phyloP scores from a whole-genome alignment of 2,888 invertebrate genomes.

The Eugnorisma glareosa region DNA sequence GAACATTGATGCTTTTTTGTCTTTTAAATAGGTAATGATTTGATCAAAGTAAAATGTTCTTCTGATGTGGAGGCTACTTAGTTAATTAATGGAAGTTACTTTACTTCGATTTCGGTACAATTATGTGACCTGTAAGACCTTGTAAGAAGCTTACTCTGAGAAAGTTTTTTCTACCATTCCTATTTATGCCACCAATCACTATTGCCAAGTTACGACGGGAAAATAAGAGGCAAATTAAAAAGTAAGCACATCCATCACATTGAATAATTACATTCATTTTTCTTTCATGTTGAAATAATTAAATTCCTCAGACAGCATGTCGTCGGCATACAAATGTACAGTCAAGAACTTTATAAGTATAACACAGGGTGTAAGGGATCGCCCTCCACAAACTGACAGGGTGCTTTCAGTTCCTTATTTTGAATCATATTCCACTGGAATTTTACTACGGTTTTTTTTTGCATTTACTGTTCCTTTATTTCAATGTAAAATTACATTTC shows the following conservation, averaged over 20 bases:
- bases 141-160: not conserved
- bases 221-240: constrained; percentile 7
- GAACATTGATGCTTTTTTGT: constrained; percentile 11
- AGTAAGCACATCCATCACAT: not conserved
- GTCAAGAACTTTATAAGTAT: not conserved
- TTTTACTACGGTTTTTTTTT: too few relatives aligned
- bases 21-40: not conserved
- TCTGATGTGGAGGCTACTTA: not conserved
- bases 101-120: not conserved
- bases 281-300: constrained; percentile 26
- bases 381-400: too few relatives aligned
- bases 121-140: not conserved
- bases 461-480: too few relatives aligned
- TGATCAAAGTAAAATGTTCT: not conserved
- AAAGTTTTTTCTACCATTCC: not conserved
- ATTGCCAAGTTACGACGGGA: not conserved
- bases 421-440: too few relatives aligned
- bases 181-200: not conserved
- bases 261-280: not conserved
- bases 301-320: not conserved
- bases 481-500: too few relatives aligned
- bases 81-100: not conserved
- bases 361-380: too few relatives aligned
- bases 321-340: constrained; percentile 22
- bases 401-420: too few relatives aligned